phyloP scores from a whole-genome alignment of 2,888 invertebrate genomes.

The Parnassius mnemosyne region DNA sequence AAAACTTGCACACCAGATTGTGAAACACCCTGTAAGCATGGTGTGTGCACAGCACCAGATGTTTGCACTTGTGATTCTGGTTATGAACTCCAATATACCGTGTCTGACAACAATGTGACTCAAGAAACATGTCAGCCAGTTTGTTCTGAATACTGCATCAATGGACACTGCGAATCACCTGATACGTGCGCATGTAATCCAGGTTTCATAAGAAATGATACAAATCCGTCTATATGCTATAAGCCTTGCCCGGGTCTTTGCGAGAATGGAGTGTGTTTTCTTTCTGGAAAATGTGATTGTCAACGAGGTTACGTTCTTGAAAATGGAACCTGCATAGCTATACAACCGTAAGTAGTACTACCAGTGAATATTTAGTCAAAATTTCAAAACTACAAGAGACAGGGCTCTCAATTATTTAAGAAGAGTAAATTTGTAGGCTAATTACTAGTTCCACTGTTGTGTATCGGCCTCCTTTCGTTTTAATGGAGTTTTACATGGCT shows the following conservation, averaged over 20 bases:
- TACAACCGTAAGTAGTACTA: slow-evolving; percentile 4
- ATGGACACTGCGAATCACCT: slow-evolving; percentile 49
- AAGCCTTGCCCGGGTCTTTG: slow-evolving; percentile 46
- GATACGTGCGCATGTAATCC: slow-evolving; percentile 51
- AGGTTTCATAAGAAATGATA: slow-evolving; percentile 41
- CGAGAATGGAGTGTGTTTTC: slow-evolving; percentile 43
- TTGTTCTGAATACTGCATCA: slow-evolving; percentile 49
- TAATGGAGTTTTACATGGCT: too few relatives aligned
- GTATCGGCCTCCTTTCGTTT: too few relatives aligned
- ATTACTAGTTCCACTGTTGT: too few relatives aligned
- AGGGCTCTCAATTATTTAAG: too few relatives aligned
- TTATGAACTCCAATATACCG: slow-evolving; percentile 29
- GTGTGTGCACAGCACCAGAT: slow-evolving; percentile 40
- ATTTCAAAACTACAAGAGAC: too few relatives aligned
- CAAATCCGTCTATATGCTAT: slow-evolving; percentile 37
- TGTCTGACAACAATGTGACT: slow-evolving; percentile 32
- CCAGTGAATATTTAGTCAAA: not conserved
- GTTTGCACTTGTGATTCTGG: slow-evolving; percentile 39
- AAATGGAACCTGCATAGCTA: slow-evolving; percentile 15
- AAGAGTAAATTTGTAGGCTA: too few relatives aligned
- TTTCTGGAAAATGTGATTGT: slow-evolving; percentile 40
- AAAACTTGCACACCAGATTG: slow-evolving; percentile 39
- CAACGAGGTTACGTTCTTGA: slow-evolving; percentile 2
- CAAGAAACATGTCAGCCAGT: slow-evolving; percentile 49
- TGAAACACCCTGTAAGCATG: slow-evolving; percentile 35